Conservation (phyloP, 2,113 vertebrate species). For the Xenus cinereus region DNA sequence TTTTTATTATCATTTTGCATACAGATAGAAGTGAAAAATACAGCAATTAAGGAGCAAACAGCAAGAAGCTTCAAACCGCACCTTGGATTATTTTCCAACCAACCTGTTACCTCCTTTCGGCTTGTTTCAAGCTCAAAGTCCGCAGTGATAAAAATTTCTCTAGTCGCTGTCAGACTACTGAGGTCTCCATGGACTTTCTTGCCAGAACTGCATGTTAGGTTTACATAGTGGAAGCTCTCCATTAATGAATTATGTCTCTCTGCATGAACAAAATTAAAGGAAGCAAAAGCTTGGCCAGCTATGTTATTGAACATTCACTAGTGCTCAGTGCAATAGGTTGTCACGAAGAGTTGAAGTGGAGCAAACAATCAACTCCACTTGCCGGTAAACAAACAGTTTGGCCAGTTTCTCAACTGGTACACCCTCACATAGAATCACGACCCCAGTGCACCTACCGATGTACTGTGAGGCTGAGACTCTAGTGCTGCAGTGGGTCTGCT, state of each 20-base stretch:
- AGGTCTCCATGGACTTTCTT: slow-evolving; percentile 79
- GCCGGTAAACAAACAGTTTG: not conserved
- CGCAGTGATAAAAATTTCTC: slow-evolving; percentile 85
- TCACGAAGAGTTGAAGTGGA: not conserved
- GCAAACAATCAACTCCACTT: slow-evolving; percentile 3
- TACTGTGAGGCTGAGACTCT: not conserved
- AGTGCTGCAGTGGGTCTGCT: not conserved
- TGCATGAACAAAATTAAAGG: slow-evolving; percentile 79
- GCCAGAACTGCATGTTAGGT: slow-evolving; percentile 87
- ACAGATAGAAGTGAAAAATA: slow-evolving; percentile 59
- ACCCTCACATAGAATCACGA: not conserved
- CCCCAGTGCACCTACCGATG: not conserved
- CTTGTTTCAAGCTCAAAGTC: slow-evolving; percentile 94
- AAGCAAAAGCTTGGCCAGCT: slow-evolving; percentile 69
- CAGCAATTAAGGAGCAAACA: slow-evolving; percentile 24
- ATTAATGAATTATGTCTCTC: slow-evolving; percentile 86
- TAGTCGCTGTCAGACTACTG: slow-evolving; percentile 78
- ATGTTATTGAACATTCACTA: not conserved
- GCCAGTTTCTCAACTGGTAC: not conserved
- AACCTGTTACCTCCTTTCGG: slow-evolving; percentile 99
- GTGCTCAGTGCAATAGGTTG: not conserved
- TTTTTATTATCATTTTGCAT: slow-evolving; percentile 67
- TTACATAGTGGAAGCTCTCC: slow-evolving; percentile 92
- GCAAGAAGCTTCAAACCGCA: slow-evolving; percentile 61
- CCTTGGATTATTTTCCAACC: slow-evolving; percentile 79